Evolutionary conservation across 1,140 invertebrate genomes (phyloP), one percentile per base, ranked within the genome.

Genomic region (Maconellicoccus hirsutus): DNA sequence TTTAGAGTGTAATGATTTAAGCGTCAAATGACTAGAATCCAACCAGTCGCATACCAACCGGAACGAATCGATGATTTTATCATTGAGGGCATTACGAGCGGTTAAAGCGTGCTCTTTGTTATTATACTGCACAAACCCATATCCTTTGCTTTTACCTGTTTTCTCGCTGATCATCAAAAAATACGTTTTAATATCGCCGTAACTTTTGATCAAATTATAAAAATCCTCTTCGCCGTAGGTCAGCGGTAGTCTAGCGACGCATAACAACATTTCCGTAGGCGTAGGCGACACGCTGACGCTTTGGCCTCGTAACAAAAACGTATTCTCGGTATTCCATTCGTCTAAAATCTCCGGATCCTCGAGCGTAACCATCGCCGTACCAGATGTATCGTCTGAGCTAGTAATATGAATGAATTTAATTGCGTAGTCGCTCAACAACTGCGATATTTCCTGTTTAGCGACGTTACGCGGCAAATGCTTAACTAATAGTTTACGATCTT

Each of bases 121-220:
- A 21, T 78, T 75, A 77, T 83, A 86, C 74, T 85, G 83, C 8
- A 86, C 83, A 75, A 86, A 82, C n/a, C 84, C 85, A 78, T 85
- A 86, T 1, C 83, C 83, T 76, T 85, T 85, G 75, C 80, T 83
- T 63, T 82, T 79, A 75, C 84, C 84, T 75, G 81, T 84, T 70
- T 79, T 78, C 74, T 84, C 82, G 72, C 80, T 82, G 75, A 82
- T 79, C 79, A 85, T 83, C 8, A 86, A 78, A 75, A 85, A 86
- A 72, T 79, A 79, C 70, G 80, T 81, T 33, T 79, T 78, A 2
- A 84, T 77, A 72, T 79, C 76, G 8, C 84, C 84, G 75, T 81
- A 82, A 61, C 77, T 75, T 1, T 76, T 72, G 1, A 84, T 80
- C 4, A 86, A 76, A 16, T 78, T 75, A 1, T 75, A 73, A 73